Evolutionary conservation across 53 echinoderm and acorn worm species (phyloP).

Genomic region (Antedon mediterranea): DNA sequence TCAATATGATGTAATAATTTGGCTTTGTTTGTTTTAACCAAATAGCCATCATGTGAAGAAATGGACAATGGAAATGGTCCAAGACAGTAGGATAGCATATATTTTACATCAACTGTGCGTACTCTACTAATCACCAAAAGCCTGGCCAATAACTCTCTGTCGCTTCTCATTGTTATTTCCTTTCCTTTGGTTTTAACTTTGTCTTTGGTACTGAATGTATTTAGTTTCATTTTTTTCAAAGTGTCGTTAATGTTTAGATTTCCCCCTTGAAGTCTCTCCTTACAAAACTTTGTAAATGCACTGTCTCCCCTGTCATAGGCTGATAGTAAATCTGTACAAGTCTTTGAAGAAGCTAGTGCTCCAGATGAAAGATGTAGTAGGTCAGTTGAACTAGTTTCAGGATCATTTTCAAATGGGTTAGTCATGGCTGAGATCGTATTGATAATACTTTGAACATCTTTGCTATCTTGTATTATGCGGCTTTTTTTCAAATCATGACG

Average conservation of each 20-base stretch:
- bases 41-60: conserved; percentile 18
- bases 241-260: neutral
- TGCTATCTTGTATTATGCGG: conserved; percentile 15
- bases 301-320: conserved; percentile 25
- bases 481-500: conserved; percentile 9
- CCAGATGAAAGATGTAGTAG: conserved; percentile 34
- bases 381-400: neutral
- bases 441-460: conserved; percentile 6
- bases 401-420: conserved; percentile 26
- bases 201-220: conserved; percentile 1
- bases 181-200: neutral
- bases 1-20: conserved; percentile 22
- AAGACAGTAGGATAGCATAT: conserved; percentile 7
- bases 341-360: conserved; percentile 18
- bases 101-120: neutral
- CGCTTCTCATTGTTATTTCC: neutral
- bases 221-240: conserved; percentile 4
- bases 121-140: conserved; percentile 7
- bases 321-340: conserved; percentile 11
- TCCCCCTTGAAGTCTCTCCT: conserved; percentile 10
- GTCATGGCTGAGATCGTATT: conserved; percentile 20
- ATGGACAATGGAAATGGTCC: conserved; percentile 16
- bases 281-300: neutral
- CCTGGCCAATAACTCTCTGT: conserved; percentile 15
- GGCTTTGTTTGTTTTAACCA: conserved; percentile 50